A percentile compares a stretch with the other conserved stretches of the same genome.
phyloP scores from a whole-genome alignment of 2,888 invertebrate species.

The Suillia variegata region DNA sequence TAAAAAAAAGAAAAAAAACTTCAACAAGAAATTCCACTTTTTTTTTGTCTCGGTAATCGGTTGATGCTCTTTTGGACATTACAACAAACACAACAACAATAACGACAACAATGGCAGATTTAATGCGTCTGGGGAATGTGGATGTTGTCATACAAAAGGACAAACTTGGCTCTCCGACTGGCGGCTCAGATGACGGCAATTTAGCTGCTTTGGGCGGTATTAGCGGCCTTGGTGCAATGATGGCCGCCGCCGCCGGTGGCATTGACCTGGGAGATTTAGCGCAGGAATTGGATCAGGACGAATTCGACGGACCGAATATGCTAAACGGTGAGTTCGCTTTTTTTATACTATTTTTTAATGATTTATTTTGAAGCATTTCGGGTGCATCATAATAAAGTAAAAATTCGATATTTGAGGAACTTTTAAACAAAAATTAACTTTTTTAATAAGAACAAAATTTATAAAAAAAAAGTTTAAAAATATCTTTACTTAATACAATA shows the following conservation, averaged over 20 bases:
- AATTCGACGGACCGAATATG: slow-evolving; percentile 69
- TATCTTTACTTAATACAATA: no score
- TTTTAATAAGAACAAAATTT: no score
- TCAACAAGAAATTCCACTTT: neutral
- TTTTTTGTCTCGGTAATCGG: neutral
- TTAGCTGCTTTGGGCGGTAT: slow-evolving; percentile 51
- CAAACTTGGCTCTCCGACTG: slow-evolving; percentile 81
- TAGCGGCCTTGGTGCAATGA: slow-evolving; percentile 60
- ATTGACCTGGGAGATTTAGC: slow-evolving; percentile 67
- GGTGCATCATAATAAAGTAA: no score
- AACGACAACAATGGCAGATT: slow-evolving; percentile 67
- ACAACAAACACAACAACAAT: no score
- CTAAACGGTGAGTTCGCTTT: slow-evolving; percentile 64
- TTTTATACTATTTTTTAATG: slow-evolving; percentile 9
- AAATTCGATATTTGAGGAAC: no score
- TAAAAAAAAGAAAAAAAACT: neutral
- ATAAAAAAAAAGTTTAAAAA: no score
- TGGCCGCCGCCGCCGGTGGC: slow-evolving; percentile 61
- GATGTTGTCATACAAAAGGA: slow-evolving; percentile 72
- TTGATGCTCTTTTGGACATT: no score
- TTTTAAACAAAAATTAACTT: no score
- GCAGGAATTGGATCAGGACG: slow-evolving; percentile 72
- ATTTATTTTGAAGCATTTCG: no score
- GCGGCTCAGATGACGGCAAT: slow-evolving; percentile 84
- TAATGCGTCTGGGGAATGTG: slow-evolving; percentile 73